Conservation (phyloP, 2,113 vertebrate species). For the Columbina picui region DNA sequence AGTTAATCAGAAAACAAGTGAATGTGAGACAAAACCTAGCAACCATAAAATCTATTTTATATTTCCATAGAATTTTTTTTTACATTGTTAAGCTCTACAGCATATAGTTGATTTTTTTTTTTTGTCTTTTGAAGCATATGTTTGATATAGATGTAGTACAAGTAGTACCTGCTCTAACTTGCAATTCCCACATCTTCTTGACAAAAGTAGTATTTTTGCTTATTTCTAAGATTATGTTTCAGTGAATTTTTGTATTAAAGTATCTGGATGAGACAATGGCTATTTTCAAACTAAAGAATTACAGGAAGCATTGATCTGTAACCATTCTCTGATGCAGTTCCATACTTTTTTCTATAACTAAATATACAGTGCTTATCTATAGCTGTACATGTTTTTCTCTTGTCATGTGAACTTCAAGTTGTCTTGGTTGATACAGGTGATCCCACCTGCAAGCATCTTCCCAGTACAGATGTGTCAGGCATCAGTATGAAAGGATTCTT, state of each 20-base stretch:
- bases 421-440: not conserved
- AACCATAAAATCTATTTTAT: not conserved
- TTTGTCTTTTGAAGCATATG: not conserved
- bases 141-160: not conserved
- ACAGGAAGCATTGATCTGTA: not conserved
- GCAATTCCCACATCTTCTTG: not conserved
- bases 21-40: not conserved
- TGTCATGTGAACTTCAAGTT: not conserved
- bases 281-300: not conserved
- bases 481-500: not conserved
- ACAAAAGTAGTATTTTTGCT: not conserved
- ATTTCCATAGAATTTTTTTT: not conserved
- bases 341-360: not conserved
- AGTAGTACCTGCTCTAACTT: not conserved
- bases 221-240: not conserved
- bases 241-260: not conserved
- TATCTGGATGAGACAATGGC: not conserved
- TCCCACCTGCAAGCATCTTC: not conserved
- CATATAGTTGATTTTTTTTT: not conserved
- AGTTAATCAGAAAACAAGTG: not conserved
- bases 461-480: not conserved
- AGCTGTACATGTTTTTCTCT: not conserved
- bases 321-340: not conserved
- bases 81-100: not conserved
- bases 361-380: not conserved